Evolutionary conservation across 2,888 invertebrate genomes (phyloP), one percentile per base, ranked within the genome.

Genomic region (Campoplex capitator): DNA sequence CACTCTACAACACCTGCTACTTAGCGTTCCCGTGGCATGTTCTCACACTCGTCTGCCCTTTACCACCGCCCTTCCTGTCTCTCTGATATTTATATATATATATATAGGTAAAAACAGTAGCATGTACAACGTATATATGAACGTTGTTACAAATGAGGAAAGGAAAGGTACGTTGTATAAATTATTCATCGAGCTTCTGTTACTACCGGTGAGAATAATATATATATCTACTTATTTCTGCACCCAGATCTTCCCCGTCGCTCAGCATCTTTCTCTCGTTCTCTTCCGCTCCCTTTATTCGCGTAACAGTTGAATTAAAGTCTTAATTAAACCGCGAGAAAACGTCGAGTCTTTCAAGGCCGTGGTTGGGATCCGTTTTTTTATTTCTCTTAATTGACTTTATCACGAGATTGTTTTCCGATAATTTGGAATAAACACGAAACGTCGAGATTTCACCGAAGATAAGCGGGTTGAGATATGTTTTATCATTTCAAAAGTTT

Each of bases 1-100:
- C 87, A 85, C 78, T 80, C 86, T 82, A 70, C 88, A 88, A 88
- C 88, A 90, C 88, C 89, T 89, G 88, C 89, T 89, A 88, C 88
- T 89, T 90, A 88, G 83, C 88, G 83, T 87, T 76, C 65, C 68
- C 70, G 75, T 78, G 73, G 70, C 84, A 71, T 81, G 73, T 78
- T 73, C 62, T 80, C 78, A 65, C 62, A 71, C 84, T 70, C 68
- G 28, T 67, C 35, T 32, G n/a, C 76, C 62, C 71, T 84, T 80
- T 71, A 28, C 73, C 68, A 28, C 80, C 42, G 35, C 80, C 42
- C 45, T 87, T 81, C 28, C 8, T 73, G 82, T 80, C 79, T 70
- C 78, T 18, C 67, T 42, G 28, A 71, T 76, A 48, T 54, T 74
- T 70, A 70, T 62, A 23, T 56, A 38, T 70, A 58, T 73, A 71